A percentile compares a stretch with the other conserved stretches of the same genome.
phyloP scores from a whole-genome alignment of 2,888 invertebrate genomes.

The Nephrotoma appendiculata region DNA sequence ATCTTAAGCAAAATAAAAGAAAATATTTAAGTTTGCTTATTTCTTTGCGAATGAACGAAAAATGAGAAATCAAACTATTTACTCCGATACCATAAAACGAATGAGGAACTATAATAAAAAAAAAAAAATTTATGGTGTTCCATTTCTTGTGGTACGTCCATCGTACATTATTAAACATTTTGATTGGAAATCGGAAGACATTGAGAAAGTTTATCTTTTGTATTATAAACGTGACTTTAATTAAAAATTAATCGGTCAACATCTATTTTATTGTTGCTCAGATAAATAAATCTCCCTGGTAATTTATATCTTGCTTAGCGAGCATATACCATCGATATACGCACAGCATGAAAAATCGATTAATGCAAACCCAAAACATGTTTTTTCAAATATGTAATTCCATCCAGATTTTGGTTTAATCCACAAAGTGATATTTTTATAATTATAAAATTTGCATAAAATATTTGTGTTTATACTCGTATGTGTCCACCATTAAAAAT shows the following conservation, averaged over 20 bases:
- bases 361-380: neutral
- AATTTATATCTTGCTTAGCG: neutral
- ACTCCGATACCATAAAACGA: neutral
- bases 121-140: neutral
- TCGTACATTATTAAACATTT: neutral
- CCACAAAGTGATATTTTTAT: neutral
- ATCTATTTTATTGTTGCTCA: neutral
- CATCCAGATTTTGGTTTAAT: neutral
- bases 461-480: neutral
- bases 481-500: neutral
- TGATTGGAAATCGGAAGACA: neutral
- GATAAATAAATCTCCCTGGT: neutral
- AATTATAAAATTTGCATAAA: neutral
- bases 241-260: neutral
- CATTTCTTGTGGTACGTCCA: neutral
- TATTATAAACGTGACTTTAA: neutral
- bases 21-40: neutral
- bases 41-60: neutral
- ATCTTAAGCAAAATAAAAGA: neutral
- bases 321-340: neutral
- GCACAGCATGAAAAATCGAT: neutral
- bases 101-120: neutral
- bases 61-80: neutral
- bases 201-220: neutral
- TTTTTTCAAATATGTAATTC: neutral